These are phyloP conservation scores for Ricordea florida DNA, from an alignment of 92 coral and sea anemone species.

Conservation along the genomic window DNA sequence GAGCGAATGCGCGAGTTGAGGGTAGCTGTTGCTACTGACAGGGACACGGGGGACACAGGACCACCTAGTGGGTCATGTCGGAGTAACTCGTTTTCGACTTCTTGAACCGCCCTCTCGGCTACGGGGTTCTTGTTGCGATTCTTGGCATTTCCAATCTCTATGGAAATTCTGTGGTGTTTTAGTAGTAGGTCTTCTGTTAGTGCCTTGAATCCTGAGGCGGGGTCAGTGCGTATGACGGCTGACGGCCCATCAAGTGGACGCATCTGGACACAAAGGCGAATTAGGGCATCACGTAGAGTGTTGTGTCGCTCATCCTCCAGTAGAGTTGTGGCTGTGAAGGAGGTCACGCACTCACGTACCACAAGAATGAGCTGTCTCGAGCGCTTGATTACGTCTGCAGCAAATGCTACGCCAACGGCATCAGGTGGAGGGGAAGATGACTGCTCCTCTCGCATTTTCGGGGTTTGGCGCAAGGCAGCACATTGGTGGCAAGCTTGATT, in stretches of 20 bases:
- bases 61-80: too few relatives aligned
- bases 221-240: too few relatives aligned
- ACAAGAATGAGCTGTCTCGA: not conserved
- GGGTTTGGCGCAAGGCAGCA: constrained; percentile 3
- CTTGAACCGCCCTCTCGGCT: too few relatives aligned
- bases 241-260: too few relatives aligned
- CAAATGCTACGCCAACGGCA: not conserved
- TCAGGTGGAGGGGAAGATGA: too few relatives aligned
- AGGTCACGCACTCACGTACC: not conserved
- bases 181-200: too few relatives aligned
- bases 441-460: not conserved
- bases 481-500: not conserved
- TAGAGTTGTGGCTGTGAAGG: not conserved
- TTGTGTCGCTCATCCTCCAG: not conserved
- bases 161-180: too few relatives aligned
- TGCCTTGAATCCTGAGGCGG: not conserved
- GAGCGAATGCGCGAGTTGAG: constrained; percentile 31
- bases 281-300: constrained; percentile 7
- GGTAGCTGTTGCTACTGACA: constrained; percentile 36
- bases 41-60: too few relatives aligned
- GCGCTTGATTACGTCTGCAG: not conserved
- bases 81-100: too few relatives aligned
- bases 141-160: too few relatives aligned
- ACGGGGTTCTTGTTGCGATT: too few relatives aligned
- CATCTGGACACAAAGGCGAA: too few relatives aligned